Conservation (phyloP, 2,797 vertebrate species). For the Onychomys torridus region DNA sequence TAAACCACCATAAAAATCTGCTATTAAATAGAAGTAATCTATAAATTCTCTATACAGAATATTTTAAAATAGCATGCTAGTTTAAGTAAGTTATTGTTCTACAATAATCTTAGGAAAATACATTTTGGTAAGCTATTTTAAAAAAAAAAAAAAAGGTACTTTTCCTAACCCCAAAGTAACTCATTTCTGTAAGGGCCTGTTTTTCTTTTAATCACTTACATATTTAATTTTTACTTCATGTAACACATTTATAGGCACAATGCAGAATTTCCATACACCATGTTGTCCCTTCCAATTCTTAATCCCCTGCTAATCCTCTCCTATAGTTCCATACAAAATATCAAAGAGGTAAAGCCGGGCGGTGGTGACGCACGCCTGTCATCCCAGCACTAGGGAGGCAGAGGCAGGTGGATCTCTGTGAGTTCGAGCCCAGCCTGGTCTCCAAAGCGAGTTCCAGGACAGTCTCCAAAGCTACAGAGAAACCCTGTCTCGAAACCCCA, state of each 20-base stretch:
- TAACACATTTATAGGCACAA: background rate
- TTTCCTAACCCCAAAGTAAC: background rate
- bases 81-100: background rate
- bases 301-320: background rate
- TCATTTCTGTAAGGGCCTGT: background rate
- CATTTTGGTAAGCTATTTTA: background rate
- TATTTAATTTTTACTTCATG: background rate
- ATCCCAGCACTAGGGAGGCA: no score
- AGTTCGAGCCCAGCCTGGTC: no score
- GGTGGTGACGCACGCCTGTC: no score
- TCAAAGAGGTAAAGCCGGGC: no score
- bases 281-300: background rate
- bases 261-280: background rate
- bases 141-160: background rate
- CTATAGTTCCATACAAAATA: background rate
- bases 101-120: background rate
- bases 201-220: background rate
- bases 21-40: conserved; percentile 41
- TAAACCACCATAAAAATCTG: conserved; percentile 8
- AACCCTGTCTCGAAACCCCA: no score
- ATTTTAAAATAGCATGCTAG: background rate
- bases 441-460: no score
- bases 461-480: no score
- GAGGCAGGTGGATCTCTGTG: no score
- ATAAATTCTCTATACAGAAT: background rate